Evolutionary conservation across 2,113 vertebrate species (phyloP), one percentile per base, ranked within the genome.

Genomic region (Notothenia coriiceps): DNA sequence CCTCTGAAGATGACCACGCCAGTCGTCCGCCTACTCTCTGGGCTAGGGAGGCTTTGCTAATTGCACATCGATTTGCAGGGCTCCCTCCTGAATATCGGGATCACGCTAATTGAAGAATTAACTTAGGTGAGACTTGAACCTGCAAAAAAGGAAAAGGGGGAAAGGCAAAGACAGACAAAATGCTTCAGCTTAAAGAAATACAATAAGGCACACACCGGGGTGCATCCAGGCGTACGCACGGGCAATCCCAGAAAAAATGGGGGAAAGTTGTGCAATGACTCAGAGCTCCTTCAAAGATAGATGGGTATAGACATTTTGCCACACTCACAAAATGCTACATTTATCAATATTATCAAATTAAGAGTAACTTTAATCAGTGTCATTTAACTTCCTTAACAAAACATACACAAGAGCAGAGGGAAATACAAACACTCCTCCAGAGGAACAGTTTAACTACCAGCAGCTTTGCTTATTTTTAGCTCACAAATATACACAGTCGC

Each of bases 71-170:
- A 95, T 94, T 92, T 90, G 74, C 76, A 54, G 84, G 83, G 78
- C 68, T 71, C 77, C 88, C 85, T 77, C 91, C 84, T 85, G 91
- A 92, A 94, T 92, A 94, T 94, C 75, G 89, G 86, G 83, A 90
- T 92, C 86, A 82, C 75, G 49, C 85, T 94, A 94, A 93, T 85
- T 93, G 91, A 93, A 93, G 91, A 94, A 93, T 93, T 92, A 92
- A 92, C 91, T 91, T 85, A 73, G 85, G 74, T 85, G 87, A 88
- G 89, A 85, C 87, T 85, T 68, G 79, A 83, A 63, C 72, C 83
- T 75, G 73, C 79, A 84, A 82, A 77, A 73, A 52, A 40, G 60
- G 73, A 86, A 88, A 77, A 79, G 64, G 65, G 55, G 76, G 76
- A 77, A 83, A 77, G 80, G 46, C 54, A 82, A 80, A 88, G 59